Evolutionary conservation across 2,888 invertebrate species (phyloP), one percentile per base, ranked within the genome.

Genomic region (Drosophila greeni): DNA sequence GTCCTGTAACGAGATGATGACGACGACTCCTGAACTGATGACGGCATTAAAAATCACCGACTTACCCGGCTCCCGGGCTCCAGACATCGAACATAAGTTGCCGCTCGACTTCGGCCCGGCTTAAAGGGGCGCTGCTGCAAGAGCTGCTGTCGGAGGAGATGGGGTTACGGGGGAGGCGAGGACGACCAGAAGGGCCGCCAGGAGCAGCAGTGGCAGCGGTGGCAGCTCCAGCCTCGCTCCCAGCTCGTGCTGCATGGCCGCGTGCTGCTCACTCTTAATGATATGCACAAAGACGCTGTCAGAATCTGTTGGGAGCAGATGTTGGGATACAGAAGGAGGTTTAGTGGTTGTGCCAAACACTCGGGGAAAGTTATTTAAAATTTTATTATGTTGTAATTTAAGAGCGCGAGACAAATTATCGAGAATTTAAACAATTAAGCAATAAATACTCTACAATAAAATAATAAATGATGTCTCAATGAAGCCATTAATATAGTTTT

Each of bases 201-300:
- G 67, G 42, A 88, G 72, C 58, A 88, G 72, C 73, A 86, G 62
- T 66, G 68, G 53, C 34, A 81, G 26, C 37, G 79, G 79, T 70
- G 87, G 87, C 68, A 85, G 71, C 61, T 81, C 82, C 75, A 88
- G 65, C 24, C 84, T 73, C 49, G 82, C 79, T 56, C 86, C 88
- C 71, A 86, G 74, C 68, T 89, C 89, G 64, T 89, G 89, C 79
- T 92, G 92, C 92, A 92, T 92, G 43, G 92, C 92, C 31, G 92
- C 92, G 65, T 92, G 92, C 70, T 92, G 89, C 88, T 92, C 92
- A 86, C 95, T 95, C 87, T 95, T 95, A 84, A 95, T 91, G 84
- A 95, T 95, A 90, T 95, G 95, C 72, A 95, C 94, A 85, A 94
- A 92, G 83, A 95, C 94, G 82, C 94, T 94, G 74, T 95, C 95